Evolutionary conservation across 2,797 vertebrate species (phyloP).

Genomic region (Notolepis coatsorum): DNA sequence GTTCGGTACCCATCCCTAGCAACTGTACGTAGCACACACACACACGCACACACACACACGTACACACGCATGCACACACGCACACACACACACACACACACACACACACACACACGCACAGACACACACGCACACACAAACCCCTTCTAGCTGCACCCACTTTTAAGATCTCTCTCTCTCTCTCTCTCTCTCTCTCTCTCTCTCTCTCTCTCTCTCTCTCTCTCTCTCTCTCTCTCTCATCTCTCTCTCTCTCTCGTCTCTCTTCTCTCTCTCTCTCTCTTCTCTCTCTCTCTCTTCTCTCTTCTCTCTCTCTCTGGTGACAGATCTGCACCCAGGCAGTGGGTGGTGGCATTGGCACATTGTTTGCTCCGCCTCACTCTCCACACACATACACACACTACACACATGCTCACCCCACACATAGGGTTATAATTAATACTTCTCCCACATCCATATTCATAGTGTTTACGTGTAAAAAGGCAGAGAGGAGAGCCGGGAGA

Average conservation of each 20-base stretch:
- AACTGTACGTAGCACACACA: no score
- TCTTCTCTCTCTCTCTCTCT: neutral
- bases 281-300: conserved; percentile 35
- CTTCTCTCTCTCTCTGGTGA: conserved; percentile 65
- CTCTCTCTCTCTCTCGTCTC: neutral
- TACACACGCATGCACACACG: neutral
- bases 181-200: conserved; percentile 2
- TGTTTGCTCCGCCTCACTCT: conserved; percentile 62
- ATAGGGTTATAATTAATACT: conserved; percentile 85
- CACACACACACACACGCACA: neutral
- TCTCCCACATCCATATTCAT: conserved; percentile 83
- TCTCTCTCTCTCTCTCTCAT: conserved; percentile 2
- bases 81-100: neutral
- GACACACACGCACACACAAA: neutral
- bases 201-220: conserved; percentile 53
- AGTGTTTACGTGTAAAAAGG: conserved; percentile 82
- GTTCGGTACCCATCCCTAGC: neutral
- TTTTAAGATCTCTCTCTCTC: neutral
- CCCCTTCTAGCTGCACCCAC: no score
- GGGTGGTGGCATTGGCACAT: conserved; percentile 76
- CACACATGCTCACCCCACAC: conserved; percentile 62
- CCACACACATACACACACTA: conserved; percentile 26
- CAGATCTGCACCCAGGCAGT: conserved; percentile 76
- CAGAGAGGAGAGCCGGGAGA: conserved; percentile 47
- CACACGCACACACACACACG: conserved; percentile 2